Conservation (phyloP, 1,140 invertebrate genomes). For the Gryllus bimaculatus region DNA sequence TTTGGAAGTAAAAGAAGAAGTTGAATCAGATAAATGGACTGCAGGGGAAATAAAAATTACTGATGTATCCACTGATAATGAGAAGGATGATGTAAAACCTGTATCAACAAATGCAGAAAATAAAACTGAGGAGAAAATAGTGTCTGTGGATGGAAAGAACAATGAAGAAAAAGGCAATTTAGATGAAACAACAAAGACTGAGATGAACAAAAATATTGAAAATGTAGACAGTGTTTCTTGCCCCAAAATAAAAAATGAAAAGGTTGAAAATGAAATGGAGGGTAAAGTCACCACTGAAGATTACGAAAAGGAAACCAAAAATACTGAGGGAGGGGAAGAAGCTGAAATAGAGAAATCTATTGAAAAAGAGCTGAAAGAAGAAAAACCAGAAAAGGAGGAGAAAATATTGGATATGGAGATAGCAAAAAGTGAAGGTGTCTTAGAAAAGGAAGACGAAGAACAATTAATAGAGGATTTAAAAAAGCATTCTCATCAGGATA, state of each 20-base stretch:
- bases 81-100: neutral
- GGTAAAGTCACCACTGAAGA: too few species aligned
- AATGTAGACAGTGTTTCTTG: neutral
- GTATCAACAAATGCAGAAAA: too few species aligned
- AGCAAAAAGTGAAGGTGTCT: neutral
- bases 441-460: neutral
- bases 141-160: neutral
- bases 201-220: neutral
- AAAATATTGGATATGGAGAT: neutral
- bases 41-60: neutral
- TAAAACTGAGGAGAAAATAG: too few species aligned
- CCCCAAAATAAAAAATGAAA: too few species aligned
- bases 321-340: neutral
- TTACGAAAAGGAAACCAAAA: neutral
- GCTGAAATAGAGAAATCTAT: neutral
- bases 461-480: neutral
- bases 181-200: neutral
- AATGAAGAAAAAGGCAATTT: neutral
- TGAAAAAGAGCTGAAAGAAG: neutral
- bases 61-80: neutral
- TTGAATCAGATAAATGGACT: neutral
- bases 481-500: neutral
- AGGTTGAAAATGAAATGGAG: too few species aligned
- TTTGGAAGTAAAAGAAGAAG: neutral
- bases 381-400: neutral